Evolutionary conservation across 92 coral and sea anemone species (phyloP), one percentile per base, ranked within the genome.

Genomic region (Umimayanthus kanabou): DNA sequence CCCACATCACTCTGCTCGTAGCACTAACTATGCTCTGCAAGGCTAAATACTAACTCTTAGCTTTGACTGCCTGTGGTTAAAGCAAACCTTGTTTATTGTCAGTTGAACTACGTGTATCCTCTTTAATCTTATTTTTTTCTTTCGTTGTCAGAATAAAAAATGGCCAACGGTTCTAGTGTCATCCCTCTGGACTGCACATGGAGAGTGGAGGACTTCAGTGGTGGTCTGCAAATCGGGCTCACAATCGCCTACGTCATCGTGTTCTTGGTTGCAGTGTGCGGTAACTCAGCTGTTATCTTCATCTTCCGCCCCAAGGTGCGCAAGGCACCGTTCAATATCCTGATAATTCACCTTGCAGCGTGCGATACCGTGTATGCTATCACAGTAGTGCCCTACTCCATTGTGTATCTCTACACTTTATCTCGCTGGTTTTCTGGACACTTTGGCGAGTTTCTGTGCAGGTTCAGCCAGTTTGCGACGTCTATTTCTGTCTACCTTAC

Each of bases 291-390:
- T 11, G 80, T 77, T 20, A 77, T 77, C 26, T 77, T 22, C 22
- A n/a, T 77, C 45, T 77, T 77, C 58, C 80, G 80, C 15, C 37
- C 80, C 58, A 77, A 77, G 80, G 49, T 77, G n/a, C 58, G 49
- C 6, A 77, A 77, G 33, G 80, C 80, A 1, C 80, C 64, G 80
- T 77, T 77, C 61, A 77, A 43, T 77, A 77, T 77, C 29, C 80
- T 77, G 30, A 77, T 77, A 77, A 77, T 40, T 10, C 80, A 77
- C 80, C 80, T 77, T 77, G 80, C 80, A 77, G 58, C 58, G 64
- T 77, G 80, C 20, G 80, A 77, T 77, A 45, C 43, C 28, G 10
- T 78, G 66, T 78, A 78, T 42, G 82, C 82, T 9, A 25, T 49
- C 39, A 78, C 66, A n/a, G 82, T 78, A 11, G 82, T 78, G 69